phyloP scores from a whole-genome alignment of 2,797 vertebrate species.

The Meda fulgida region DNA sequence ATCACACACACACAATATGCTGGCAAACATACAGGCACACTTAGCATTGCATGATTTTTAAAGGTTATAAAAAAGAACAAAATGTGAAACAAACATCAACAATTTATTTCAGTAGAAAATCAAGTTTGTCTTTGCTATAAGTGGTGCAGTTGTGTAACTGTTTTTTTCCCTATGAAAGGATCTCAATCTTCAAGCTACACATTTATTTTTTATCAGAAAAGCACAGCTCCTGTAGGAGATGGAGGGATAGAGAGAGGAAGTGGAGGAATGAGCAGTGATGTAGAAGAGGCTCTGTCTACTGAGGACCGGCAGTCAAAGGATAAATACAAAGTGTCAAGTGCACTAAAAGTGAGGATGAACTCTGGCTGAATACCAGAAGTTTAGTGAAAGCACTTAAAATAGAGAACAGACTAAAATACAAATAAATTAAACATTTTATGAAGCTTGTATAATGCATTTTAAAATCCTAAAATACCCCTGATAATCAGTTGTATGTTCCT shows the following conservation, averaged over 20 bases:
- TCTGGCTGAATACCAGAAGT: slow-evolving; percentile 1
- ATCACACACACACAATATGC: neutral
- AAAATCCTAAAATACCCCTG: neutral
- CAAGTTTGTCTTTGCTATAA: neutral
- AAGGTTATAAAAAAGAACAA: neutral
- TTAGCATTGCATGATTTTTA: neutral
- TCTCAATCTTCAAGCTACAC: slow-evolving; percentile 38
- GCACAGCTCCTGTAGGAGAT: slow-evolving; percentile 11
- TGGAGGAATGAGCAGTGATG: slow-evolving; percentile 36
- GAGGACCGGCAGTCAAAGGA: slow-evolving; percentile 26
- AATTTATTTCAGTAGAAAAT: neutral
- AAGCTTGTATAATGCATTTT: neutral
- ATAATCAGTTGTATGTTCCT: neutral
- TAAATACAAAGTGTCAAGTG: slow-evolving; percentile 38
- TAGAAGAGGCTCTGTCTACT: slow-evolving; percentile 43
- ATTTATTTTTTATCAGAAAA: slow-evolving; percentile 59
- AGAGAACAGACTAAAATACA: neutral
- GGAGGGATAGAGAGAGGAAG: slow-evolving; percentile 31
- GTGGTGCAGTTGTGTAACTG: slow-evolving; percentile 24
- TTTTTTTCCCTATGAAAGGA: slow-evolving; percentile 40
- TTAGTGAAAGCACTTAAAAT: slow-evolving; percentile 12
- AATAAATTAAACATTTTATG: neutral
- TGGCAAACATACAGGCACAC: neutral
- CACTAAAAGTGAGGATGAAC: slow-evolving; percentile 35
- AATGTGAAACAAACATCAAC: neutral